Evolutionary conservation across 2,797 vertebrate species (phyloP).

Genomic region (Pipistrellus pipistrellus): DNA sequence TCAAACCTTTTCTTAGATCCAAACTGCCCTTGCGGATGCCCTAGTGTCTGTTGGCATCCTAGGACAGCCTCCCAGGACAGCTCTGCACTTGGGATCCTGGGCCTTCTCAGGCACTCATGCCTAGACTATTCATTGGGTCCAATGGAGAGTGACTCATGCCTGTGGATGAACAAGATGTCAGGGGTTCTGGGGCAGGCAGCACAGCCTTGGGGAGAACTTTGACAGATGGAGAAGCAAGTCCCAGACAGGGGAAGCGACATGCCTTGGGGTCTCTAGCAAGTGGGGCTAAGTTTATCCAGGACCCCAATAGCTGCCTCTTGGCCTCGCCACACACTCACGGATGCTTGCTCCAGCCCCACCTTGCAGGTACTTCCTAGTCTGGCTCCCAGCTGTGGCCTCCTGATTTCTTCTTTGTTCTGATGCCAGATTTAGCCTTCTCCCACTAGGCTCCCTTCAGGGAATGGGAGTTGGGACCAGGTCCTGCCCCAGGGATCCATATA

Average conservation of each 20-base stretch:
- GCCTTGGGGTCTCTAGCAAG: background rate
- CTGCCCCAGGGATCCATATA: background rate
- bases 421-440: background rate
- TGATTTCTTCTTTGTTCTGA: background rate
- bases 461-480: background rate
- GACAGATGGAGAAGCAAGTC: background rate
- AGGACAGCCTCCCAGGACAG: background rate
- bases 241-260: background rate
- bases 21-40: fast-evolving
- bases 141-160: background rate
- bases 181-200: background rate
- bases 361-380: background rate
- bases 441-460: background rate
- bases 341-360: background rate
- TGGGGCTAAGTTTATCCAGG: no score
- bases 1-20: background rate
- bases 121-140: background rate
- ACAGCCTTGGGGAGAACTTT: background rate
- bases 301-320: no score
- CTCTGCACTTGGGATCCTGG: background rate
- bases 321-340: background rate
- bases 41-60: background rate
- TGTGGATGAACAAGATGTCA: background rate
- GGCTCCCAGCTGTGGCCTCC: background rate
- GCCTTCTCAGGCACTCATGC: background rate